Percentiles rank a stretch among this genome's conserved stretches.
Evolutionary conservation across 2,113 vertebrate species (phyloP).

Genomic region (Ochotona princeps): DNA sequence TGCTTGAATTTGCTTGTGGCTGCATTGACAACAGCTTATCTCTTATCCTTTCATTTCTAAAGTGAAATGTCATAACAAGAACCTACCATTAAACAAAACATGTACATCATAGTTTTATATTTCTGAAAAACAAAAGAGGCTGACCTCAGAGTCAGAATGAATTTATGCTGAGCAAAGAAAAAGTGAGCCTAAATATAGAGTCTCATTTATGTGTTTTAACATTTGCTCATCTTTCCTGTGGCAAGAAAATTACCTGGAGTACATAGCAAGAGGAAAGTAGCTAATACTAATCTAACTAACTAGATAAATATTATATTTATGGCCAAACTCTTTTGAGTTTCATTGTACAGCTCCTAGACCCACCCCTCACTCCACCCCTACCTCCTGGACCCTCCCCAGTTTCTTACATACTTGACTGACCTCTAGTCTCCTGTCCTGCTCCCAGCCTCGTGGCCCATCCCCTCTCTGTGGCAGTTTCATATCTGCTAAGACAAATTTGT

Average conservation of each 20-base stretch:
- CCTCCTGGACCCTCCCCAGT: too few relatives aligned
- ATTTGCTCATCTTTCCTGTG: slow-evolving; percentile 33
- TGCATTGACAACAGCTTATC: slow-evolving; percentile 60
- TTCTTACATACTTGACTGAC: too few relatives aligned
- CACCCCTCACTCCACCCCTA: too few relatives aligned
- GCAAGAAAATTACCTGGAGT: slow-evolving; percentile 28
- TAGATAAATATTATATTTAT: not conserved
- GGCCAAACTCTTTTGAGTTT: too few relatives aligned
- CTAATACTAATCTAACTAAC: not conserved
- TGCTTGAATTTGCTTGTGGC: slow-evolving; percentile 68
- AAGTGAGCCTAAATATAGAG: slow-evolving; percentile 51
- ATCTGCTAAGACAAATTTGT: too few relatives aligned
- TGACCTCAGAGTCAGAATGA: slow-evolving; percentile 63
- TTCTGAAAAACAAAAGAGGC: slow-evolving; percentile 59
- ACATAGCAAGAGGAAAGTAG: not conserved
- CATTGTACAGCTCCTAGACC: too few relatives aligned
- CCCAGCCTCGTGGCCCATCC: too few relatives aligned
- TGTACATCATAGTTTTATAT: slow-evolving; percentile 58
- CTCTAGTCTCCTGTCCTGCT: too few relatives aligned
- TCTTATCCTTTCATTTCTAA: slow-evolving; percentile 63
- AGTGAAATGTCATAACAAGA: slow-evolving; percentile 71
- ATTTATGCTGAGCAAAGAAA: slow-evolving; percentile 60
- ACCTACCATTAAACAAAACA: slow-evolving; percentile 63
- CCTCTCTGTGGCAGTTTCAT: too few relatives aligned
- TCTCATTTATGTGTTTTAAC: slow-evolving; percentile 48